Evolutionary conservation across 2,888 invertebrate species (phyloP).

Genomic region (Andricus curvator): DNA sequence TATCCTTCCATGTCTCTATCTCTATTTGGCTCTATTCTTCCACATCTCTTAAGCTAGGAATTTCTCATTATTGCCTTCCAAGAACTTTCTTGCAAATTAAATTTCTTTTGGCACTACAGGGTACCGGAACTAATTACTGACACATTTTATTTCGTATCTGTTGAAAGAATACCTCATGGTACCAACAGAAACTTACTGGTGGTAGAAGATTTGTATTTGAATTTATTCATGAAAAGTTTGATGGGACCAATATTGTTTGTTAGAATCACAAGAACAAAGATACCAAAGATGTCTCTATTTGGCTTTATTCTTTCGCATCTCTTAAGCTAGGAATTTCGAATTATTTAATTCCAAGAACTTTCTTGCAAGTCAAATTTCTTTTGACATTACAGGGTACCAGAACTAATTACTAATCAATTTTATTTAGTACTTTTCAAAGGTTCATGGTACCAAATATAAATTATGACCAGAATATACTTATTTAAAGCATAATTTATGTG

Average conservation of each 20-base stretch:
- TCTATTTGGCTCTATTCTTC: slow-evolving; percentile 16
- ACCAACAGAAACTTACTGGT: too few relatives aligned
- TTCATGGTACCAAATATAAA: too few relatives aligned
- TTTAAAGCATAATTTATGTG: too few relatives aligned
- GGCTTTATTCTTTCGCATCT: not conserved
- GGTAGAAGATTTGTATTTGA: too few relatives aligned
- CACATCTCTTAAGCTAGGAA: not conserved
- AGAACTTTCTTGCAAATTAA: slow-evolving; percentile 1
- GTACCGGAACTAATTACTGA: not conserved
- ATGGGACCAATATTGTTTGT: too few relatives aligned
- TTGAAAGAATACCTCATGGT: too few relatives aligned
- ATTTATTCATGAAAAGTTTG: too few relatives aligned
- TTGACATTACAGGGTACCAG: not conserved
- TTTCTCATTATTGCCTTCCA: not conserved
- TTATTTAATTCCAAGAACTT: not conserved
- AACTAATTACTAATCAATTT: not conserved
- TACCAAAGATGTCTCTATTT: too few relatives aligned
- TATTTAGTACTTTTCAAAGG: not conserved
- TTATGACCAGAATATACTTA: too few relatives aligned
- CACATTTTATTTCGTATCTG: not conserved
- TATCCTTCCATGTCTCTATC: slow-evolving; percentile 31
- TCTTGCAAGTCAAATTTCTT: not conserved
- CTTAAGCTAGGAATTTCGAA: not conserved
- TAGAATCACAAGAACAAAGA: too few relatives aligned
- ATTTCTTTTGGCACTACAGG: not conserved